Conservation (phyloP, 2,888 invertebrate genomes). For the Orthosia incerta region DNA sequence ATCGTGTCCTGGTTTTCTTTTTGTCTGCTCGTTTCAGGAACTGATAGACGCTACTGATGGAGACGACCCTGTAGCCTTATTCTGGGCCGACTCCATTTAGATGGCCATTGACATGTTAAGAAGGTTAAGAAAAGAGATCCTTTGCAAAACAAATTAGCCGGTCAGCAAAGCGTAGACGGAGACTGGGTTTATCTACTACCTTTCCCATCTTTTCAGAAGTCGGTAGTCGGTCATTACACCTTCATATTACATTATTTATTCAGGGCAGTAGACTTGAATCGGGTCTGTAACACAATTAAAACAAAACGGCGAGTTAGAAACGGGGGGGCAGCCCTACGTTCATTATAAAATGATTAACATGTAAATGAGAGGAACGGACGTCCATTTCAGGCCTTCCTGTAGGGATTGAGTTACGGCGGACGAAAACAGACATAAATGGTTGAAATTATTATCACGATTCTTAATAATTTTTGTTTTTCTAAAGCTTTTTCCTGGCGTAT, state of each 20-base stretch:
- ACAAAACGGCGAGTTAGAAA: conserved; percentile 20
- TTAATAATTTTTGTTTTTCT: background rate
- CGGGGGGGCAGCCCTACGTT: conserved; percentile 7
- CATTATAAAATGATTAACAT: conserved; percentile 44
- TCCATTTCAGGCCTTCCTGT: conserved; percentile 21
- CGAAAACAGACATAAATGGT: background rate
- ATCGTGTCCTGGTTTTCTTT: too few species aligned
- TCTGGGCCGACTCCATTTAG: too few species aligned
- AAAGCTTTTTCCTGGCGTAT: background rate
- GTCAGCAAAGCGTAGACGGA: background rate
- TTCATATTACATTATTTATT: conserved; percentile 36
- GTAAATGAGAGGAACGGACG: conserved; percentile 30
- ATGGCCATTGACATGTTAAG: too few species aligned
- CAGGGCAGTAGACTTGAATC: conserved; percentile 12
- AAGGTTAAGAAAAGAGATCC: too few species aligned
- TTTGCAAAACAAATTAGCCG: too few species aligned
- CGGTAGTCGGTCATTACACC: background rate
- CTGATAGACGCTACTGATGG: too few species aligned
- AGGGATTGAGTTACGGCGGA: conserved; percentile 12
- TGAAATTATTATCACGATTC: background rate
- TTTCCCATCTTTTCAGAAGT: background rate
- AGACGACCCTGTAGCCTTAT: too few species aligned
- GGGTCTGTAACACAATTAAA: conserved; percentile 32
- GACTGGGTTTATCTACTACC: background rate
- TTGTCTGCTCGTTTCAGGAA: too few species aligned